Conservation (phyloP, 2,888 invertebrate species). For the Drosophila vallismaia region DNA sequence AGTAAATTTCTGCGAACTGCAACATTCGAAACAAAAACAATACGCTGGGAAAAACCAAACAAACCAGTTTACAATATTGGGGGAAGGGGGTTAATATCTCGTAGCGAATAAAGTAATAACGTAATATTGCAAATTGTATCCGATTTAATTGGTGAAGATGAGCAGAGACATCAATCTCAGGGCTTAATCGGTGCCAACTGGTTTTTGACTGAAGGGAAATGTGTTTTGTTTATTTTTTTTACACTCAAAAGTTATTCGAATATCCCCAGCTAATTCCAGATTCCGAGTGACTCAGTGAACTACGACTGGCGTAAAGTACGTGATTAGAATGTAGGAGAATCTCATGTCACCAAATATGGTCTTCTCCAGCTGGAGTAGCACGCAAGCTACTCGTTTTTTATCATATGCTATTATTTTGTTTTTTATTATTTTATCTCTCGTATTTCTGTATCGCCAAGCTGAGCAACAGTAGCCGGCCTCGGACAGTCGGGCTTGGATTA, state of each 20-base stretch:
- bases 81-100: constrained; percentile 10
- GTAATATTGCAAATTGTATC: constrained; percentile 20
- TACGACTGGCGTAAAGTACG: constrained; percentile 46
- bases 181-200: neutral
- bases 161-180: constrained; percentile 28
- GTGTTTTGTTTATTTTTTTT: constrained; percentile 2
- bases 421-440: constrained; percentile 17
- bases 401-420: constrained; percentile 9
- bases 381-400: constrained; percentile 28
- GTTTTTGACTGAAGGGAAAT: neutral
- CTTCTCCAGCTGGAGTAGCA: constrained; percentile 38
- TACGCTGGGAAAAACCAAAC: constrained; percentile 58
- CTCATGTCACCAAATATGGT: constrained; percentile 29
- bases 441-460: too few relatives aligned
- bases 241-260: constrained; percentile 5
- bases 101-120: constrained; percentile 13
- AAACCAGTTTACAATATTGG: constrained; percentile 58
- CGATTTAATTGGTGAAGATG: constrained; percentile 26
- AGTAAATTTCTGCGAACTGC: constrained; percentile 44
- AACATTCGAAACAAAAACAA: constrained; percentile 32
- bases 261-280: constrained; percentile 25
- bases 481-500: constrained; percentile 24
- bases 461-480: constrained; percentile 59
- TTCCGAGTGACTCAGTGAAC: constrained; percentile 40
- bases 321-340: constrained; percentile 51